Percentiles rank a stretch among this genome's conserved stretches.
phyloP scores from a whole-genome alignment of 1,140 invertebrate genomes.

The Epicauta chinensis region DNA sequence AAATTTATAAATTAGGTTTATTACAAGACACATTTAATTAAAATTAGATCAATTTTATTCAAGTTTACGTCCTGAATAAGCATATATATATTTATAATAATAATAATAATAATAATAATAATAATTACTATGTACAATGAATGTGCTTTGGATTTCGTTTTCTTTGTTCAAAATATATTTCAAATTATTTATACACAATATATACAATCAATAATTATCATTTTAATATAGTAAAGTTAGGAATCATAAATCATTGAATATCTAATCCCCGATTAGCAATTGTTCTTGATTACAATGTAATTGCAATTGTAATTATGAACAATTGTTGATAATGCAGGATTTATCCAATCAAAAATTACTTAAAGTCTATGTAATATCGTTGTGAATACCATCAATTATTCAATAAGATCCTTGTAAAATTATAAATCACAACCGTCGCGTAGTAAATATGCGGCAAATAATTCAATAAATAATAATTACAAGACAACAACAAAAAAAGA shows the following conservation, averaged over 20 bases:
- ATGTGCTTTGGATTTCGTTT: slow-evolving; percentile 26
- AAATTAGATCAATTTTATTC: slow-evolving; percentile 26
- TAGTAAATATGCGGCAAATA: slow-evolving; percentile 8
- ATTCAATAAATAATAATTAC: slow-evolving; percentile 2
- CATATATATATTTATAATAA: too few relatives aligned
- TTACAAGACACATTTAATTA: slow-evolving; percentile 5
- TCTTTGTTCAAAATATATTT: slow-evolving; percentile 29
- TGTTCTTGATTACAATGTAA: too few relatives aligned
- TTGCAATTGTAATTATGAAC: too few relatives aligned
- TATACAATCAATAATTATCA: slow-evolving; percentile 23
- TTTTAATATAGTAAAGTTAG: slow-evolving; percentile 14
- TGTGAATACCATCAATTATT: slow-evolving; percentile 14
- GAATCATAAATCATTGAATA: slow-evolving; percentile 15
- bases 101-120: too few relatives aligned
- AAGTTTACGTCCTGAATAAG: slow-evolving; percentile 25
- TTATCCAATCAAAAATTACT: slow-evolving; percentile 11
- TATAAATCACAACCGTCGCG: slow-evolving; percentile 12
- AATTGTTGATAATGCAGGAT: slow-evolving; percentile 1
- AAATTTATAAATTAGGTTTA: too few relatives aligned
- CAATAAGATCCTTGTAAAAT: slow-evolving; percentile 8
- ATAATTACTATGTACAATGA: slow-evolving; percentile 29
- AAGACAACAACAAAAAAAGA: slow-evolving; percentile 1
- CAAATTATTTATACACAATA: slow-evolving; percentile 30
- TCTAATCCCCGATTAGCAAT: too few relatives aligned
- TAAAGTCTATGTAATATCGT: slow-evolving; percentile 17